Conservation (phyloP, 2,113 vertebrate genomes). For the Aptenodytes patagonicus region DNA sequence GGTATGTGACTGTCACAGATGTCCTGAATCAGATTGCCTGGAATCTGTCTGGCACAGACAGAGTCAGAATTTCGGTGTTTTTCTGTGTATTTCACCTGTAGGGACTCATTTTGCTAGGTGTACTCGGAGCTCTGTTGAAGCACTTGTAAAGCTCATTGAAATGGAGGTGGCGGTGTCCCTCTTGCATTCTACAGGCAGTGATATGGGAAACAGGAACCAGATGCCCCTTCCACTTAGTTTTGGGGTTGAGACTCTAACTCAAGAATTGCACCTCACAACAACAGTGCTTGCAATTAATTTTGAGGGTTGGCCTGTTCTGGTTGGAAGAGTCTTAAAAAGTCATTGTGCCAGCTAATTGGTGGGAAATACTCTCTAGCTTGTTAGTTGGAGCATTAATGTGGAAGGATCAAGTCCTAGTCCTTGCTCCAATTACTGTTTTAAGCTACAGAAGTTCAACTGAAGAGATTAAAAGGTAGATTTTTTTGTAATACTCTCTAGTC, state of each 20-base stretch:
- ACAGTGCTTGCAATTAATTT: background rate
- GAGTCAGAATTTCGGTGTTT: background rate
- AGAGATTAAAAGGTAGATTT: background rate
- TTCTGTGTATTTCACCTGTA: background rate
- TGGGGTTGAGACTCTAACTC: background rate
- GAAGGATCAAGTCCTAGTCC: background rate
- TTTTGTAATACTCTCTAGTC: background rate
- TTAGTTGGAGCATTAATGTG: background rate
- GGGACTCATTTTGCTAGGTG: background rate
- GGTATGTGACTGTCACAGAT: background rate
- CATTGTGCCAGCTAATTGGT: background rate
- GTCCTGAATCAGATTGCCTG: background rate
- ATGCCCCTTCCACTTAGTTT: background rate
- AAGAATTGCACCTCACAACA: background rate
- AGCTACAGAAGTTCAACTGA: background rate
- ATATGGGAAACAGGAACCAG: background rate
- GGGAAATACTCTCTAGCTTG: background rate
- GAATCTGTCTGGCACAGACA: background rate
- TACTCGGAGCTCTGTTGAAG: background rate
- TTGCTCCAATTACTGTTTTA: background rate
- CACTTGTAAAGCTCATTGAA: background rate
- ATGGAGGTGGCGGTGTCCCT: background rate
- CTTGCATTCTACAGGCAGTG: background rate
- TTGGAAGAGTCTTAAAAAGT: background rate
- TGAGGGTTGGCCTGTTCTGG: background rate